Conservation (phyloP, 2,113 vertebrate species). For the Nycticorax nycticorax region DNA sequence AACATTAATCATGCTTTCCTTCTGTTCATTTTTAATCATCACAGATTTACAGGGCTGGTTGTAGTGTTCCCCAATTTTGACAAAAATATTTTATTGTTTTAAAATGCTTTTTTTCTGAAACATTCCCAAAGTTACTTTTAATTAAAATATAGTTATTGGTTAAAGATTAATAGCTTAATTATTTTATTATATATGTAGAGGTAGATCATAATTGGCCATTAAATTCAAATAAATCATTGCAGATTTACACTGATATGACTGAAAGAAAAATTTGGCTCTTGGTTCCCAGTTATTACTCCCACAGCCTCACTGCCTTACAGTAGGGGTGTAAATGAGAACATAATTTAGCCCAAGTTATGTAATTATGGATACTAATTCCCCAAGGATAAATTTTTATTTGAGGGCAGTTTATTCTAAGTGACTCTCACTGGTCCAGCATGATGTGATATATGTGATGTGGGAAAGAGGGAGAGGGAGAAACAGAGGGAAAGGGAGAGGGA, state of each 20-base stretch:
- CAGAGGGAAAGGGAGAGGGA: neutral
- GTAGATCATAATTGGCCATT: slow-evolving; percentile 22
- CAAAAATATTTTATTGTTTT: neutral
- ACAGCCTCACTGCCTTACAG: neutral
- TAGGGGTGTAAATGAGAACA: slow-evolving; percentile 11
- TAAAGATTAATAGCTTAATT: slow-evolving; percentile 10
- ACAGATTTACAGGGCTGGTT: neutral
- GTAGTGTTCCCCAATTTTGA: neutral
- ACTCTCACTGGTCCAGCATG: neutral
- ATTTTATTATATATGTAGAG: neutral
- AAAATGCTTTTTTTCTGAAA: neutral
- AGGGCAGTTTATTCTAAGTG: slow-evolving; percentile 10
- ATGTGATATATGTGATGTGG: neutral
- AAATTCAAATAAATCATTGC: neutral
- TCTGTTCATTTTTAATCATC: slow-evolving; percentile 7
- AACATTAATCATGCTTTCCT: slow-evolving; percentile 9
- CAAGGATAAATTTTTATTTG: slow-evolving; percentile 15
- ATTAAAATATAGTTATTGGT: neutral
- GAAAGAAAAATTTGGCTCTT: slow-evolving; percentile 31
- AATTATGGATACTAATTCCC: slow-evolving; percentile 20
- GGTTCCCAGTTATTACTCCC: neutral
- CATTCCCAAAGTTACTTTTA: neutral
- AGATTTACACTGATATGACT: slow-evolving; percentile 34
- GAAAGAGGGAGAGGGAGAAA: neutral
- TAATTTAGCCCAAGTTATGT: slow-evolving; percentile 24